Percentiles rank a stretch among this genome's conserved stretches.
phyloP scores from a whole-genome alignment of 2,797 vertebrate species.

The Neopelma chrysocephalum region DNA sequence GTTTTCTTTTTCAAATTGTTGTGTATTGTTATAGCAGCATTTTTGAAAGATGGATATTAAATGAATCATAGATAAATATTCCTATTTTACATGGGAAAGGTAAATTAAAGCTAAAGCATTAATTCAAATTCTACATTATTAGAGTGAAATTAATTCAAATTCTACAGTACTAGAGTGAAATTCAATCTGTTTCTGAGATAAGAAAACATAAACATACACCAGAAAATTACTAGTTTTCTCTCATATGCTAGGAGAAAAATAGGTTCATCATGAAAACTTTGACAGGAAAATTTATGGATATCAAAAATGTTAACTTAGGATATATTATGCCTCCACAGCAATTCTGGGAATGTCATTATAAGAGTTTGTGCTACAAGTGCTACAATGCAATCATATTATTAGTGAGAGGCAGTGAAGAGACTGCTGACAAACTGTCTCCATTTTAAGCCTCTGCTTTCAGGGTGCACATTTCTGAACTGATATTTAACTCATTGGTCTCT shows the following conservation, averaged over 20 bases:
- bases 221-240: background rate
- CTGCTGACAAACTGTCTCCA: background rate
- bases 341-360: background rate
- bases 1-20: background rate
- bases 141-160: conserved; percentile 5
- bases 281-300: conserved; percentile 25
- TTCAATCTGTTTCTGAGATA: conserved; percentile 13
- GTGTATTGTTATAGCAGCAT: background rate
- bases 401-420: background rate
- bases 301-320: background rate
- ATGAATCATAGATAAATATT: background rate
- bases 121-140: background rate
- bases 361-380: background rate
- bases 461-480: background rate
- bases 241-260: background rate
- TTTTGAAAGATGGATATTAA: conserved; percentile 18
- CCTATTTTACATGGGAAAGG: background rate
- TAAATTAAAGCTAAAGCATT: background rate
- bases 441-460: background rate
- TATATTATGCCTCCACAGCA: background rate
- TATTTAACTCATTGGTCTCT: background rate
- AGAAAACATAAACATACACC: background rate
- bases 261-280: background rate
- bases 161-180: background rate
- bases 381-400: background rate